A percentile compares a stretch with the other conserved stretches of the same genome.
Conservation (phyloP, 2,797 vertebrate species). For the Columba guinea region DNA sequence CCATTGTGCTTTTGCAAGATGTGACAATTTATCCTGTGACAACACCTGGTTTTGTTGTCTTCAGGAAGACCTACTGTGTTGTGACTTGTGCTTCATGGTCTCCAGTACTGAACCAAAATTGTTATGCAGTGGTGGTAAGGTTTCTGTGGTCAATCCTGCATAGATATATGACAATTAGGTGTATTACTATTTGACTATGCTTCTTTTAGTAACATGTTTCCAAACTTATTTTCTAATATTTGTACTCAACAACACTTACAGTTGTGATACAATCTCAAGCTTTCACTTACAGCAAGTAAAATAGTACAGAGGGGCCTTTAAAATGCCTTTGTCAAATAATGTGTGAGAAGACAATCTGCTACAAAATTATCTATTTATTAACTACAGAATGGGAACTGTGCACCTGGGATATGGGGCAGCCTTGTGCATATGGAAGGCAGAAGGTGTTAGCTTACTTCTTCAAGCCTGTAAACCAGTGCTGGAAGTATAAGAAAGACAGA, state of each 20-base stretch:
- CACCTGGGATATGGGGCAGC: background rate
- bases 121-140: background rate
- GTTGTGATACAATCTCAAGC: background rate
- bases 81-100: background rate
- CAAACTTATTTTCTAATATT: background rate
- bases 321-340: background rate
- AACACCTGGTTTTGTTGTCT: background rate
- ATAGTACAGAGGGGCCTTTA: background rate
- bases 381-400: background rate
- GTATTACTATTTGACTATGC: background rate
- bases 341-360: background rate
- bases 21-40: background rate
- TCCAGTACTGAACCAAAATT: background rate
- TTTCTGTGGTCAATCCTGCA: background rate
- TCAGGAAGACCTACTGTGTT: background rate
- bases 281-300: background rate
- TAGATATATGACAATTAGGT: background rate
- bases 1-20: background rate
- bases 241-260: background rate
- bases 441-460: background rate
- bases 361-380: background rate
- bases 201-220: background rate
- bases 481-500: background rate
- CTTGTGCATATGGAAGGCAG: background rate
- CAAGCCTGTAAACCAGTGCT: background rate